Base-by-base conservation (phyloP, 1,140 invertebrate genomes). In the Antheraea mylitta region DNA sequence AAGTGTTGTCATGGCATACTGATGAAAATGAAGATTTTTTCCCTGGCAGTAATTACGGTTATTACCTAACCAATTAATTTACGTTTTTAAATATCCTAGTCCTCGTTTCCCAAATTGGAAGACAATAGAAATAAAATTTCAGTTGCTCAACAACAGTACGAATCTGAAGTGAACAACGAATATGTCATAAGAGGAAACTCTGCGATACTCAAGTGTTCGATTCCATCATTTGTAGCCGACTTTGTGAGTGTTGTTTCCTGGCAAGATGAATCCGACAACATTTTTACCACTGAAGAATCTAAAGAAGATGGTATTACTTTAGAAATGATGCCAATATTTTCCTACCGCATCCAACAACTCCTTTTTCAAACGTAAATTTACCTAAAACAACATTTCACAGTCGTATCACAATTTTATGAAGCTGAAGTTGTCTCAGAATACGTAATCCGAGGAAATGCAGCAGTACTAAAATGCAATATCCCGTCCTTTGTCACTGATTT, bases 401-500 rank as follows among this genome's bases (percentile, higher is more conserved):
- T 98, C 85, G 96, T 98, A 42, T 96, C 96, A 82, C 97, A 98
- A 87, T 96, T 96, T 87, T 98, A 98, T 91, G 96, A 98, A 87
- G 96, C 97, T 19, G 96, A 98, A 91, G 96, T 98, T 64, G 96
- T 97, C n/a, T 97, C 97, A 58, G 97, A 98, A 81, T 98, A 98
- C 91, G 97, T 98, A 36, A 98, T 98, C 81, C 94, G 96, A 68
- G 98, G 97, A 64, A 98, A 98, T 90, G 96, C 97, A 60, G 98
- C 97, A 19, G 96, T 99, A 63, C 90, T 99, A 58, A 98, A 98
- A 91, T 99, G 98, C 89, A 97, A 96, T 76, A 98, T 99, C 77
- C 98, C 98, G 18, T 96, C 96, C 68, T 99, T 98, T 91, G 97
- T 98, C 58, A 95, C 96, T 59, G 97, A 98, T 93, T 98, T 98